These are phyloP conservation scores for Platyrinchus mystaceus DNA, from an alignment of 2,797 vertebrate species.

Conservation along the genomic window DNA sequence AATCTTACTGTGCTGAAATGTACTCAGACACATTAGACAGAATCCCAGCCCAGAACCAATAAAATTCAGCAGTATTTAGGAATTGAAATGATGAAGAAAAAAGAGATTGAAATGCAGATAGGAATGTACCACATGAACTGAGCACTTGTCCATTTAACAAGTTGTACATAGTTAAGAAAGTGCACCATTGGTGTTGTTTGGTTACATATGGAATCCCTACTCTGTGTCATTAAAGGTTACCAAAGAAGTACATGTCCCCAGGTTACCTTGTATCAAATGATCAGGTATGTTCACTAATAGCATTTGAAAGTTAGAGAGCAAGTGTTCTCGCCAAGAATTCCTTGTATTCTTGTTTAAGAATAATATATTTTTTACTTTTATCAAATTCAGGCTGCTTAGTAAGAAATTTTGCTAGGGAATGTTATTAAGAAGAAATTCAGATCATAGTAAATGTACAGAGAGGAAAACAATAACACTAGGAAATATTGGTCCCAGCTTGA, in stretches of 20 bases:
- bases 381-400: background rate
- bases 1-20: background rate
- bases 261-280: background rate
- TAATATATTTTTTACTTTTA: background rate
- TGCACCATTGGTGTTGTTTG: background rate
- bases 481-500: background rate
- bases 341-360: background rate
- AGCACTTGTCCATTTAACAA: rapidly evolving
- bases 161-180: background rate
- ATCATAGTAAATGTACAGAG: background rate
- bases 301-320: background rate
- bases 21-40: background rate
- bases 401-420: background rate
- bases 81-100: background rate
- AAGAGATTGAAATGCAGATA: background rate
- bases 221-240: background rate
- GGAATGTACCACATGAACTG: rapidly evolving
- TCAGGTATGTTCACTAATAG: background rate
- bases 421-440: background rate
- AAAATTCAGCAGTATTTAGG: background rate
- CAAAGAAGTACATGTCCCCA: background rate
- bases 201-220: background rate
- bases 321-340: background rate
- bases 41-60: background rate
- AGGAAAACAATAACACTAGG: background rate